Evolutionary conservation across 2,888 invertebrate species (phyloP).

Genomic region (Chloroclysta siterata): DNA sequence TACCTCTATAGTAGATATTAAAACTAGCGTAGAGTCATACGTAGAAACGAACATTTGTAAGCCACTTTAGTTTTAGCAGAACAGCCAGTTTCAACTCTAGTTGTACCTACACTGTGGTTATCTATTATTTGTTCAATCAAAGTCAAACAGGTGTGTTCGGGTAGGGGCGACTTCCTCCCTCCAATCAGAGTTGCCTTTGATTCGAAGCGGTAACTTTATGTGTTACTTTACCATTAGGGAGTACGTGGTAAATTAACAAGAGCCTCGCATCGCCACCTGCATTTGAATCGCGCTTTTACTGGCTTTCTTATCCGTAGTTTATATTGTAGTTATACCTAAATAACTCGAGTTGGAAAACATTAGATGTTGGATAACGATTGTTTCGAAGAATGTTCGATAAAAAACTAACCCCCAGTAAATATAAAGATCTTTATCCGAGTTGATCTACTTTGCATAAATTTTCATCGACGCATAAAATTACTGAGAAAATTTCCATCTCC

Average conservation of each 20-base stretch:
- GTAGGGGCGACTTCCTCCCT: constrained; percentile 32
- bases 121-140: constrained; percentile 28
- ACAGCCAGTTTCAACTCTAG: constrained; percentile 8
- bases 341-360: background rate
- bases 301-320: constrained; percentile 21
- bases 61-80: background rate
- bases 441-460: no score
- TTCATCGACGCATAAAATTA: background rate
- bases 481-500: constrained; percentile 24
- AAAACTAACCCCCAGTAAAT: background rate
- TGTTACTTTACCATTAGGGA: constrained; percentile 77
- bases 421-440: background rate
- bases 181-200: constrained; percentile 68
- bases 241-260: constrained; percentile 76
- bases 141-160: constrained; percentile 29
- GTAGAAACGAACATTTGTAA: background rate
- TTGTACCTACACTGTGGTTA: background rate
- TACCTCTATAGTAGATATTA: background rate
- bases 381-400: background rate
- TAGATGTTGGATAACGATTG: background rate
- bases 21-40: background rate
- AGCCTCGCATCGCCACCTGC: constrained; percentile 66
- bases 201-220: constrained; percentile 67
- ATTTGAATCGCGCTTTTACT: constrained; percentile 65
- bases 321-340: background rate